Conservation (phyloP, 2,113 vertebrate genomes). For the Psephotus haematonotus region DNA sequence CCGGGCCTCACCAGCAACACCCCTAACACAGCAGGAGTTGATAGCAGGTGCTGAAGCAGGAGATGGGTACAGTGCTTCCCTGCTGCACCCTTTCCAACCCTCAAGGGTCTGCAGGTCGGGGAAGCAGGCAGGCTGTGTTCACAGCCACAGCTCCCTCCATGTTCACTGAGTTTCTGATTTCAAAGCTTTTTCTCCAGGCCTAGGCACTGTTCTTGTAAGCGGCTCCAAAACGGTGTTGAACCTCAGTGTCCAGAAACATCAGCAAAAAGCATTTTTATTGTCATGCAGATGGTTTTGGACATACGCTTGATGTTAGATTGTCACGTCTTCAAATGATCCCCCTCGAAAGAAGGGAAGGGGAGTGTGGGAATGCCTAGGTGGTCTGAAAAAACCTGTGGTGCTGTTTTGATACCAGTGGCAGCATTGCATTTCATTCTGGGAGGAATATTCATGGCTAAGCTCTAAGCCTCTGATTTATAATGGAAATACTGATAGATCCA, state of each 20-base stretch:
- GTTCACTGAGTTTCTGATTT: neutral
- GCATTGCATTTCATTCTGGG: slow-evolving; percentile 35
- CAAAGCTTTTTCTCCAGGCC: neutral
- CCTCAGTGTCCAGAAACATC: neutral
- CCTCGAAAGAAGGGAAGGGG: neutral
- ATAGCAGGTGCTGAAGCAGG: neutral
- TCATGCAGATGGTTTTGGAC: neutral
- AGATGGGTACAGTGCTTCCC: neutral
- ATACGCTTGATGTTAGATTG: neutral
- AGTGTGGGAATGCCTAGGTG: slow-evolving; percentile 24
- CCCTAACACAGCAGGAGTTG: neutral
- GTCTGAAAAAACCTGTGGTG: neutral
- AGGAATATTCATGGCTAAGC: slow-evolving; percentile 62
- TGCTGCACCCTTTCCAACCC: neutral
- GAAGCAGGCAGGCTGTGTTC: neutral
- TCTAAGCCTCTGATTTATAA: slow-evolving; percentile 63
- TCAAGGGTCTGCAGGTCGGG: rapidly evolving
- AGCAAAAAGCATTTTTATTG: neutral
- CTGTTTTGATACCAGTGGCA: slow-evolving; percentile 10
- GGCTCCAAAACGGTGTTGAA: neutral
- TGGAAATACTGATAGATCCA: slow-evolving; percentile 66
- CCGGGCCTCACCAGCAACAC: neutral
- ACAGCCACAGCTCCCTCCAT: neutral
- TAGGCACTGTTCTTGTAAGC: neutral
- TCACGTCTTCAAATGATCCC: neutral